Evolutionary conservation across 2,888 invertebrate species (phyloP), one percentile per base, ranked within the genome.

Genomic region (Dynastes hyllus): DNA sequence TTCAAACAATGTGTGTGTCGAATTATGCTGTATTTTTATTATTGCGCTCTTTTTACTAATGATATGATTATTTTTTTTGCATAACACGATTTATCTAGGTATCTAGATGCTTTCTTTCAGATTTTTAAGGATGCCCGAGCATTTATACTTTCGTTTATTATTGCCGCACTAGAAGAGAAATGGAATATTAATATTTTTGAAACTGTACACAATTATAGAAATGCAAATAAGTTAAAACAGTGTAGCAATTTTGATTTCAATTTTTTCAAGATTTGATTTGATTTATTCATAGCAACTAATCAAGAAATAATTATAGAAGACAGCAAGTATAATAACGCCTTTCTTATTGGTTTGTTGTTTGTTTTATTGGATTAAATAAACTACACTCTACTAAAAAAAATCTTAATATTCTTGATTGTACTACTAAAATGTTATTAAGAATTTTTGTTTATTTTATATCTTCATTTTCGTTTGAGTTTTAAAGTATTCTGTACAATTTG

Each of bases 41-140:
- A 55, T 76, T 76, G 45, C 45, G 66, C 66, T 67, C 66, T 66
- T 1, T 45, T 69, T 69, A 51, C 4, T 63, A 63, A 63, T 27
- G 69, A 29, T 69, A 50, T 66, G 6, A 37, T 65, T 65, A 32
- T 16, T 16, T 22, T 22, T 50, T 69, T 27, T 53, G 69, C 51
- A 51, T 63, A 11, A 63, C 51, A 51, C 27, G 27, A 51, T 32
- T 29, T 45, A 45, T 11, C 45, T 69, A 69, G 69, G 51, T 58
- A 58, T 58, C n/a, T 51, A 69, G 69, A 69, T 69, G 69, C 69
- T 69, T 69, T 32, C 13, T 63, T 69, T 51, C 69, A 69, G 69
- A 53, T 69, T 51, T 69, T 58, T 69, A 50, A 51, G 69, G 69
- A 29, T 69, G 69, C 51, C 69, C 50, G 16, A 58, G 51, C 69